Conservation (phyloP, 2,113 vertebrate species). For the Alces alces region DNA sequence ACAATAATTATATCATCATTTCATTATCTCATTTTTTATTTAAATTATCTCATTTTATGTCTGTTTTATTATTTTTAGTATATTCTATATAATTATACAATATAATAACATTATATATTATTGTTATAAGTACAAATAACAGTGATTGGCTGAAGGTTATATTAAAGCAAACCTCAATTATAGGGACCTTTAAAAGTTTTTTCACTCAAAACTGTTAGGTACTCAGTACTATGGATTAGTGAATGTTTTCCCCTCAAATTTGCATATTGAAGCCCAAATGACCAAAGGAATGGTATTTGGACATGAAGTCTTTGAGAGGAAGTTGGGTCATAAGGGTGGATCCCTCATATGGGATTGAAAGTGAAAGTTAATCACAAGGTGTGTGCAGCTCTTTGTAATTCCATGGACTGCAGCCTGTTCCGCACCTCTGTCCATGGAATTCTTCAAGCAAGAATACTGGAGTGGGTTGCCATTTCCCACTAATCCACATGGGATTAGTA, state of each 20-base stretch:
- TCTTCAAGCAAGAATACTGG: neutral
- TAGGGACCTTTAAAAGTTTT: neutral
- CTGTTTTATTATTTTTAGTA: neutral
- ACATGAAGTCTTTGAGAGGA: neutral
- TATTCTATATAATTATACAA: neutral
- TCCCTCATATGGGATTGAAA: neutral
- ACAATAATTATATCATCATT: neutral
- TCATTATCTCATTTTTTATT: neutral
- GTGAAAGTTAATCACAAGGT: neutral
- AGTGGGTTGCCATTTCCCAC: neutral
- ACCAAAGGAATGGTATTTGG: neutral
- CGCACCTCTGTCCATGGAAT: fast-evolving
- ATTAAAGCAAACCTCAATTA: neutral
- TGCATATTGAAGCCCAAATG: neutral
- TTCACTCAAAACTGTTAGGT: neutral
- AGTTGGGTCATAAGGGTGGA: neutral
- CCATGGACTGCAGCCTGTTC: neutral
- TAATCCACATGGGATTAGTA: neutral
- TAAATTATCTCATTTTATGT: neutral
- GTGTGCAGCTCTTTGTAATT: neutral
- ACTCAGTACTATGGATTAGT: neutral
- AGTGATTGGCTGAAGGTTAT: neutral
- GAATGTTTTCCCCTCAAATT: neutral
- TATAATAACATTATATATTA: neutral
- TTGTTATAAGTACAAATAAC: neutral